Evolutionary conservation across 1,140 invertebrate species (phyloP), one percentile per base, ranked within the genome.

Genomic region (Epicauta chinensis): DNA sequence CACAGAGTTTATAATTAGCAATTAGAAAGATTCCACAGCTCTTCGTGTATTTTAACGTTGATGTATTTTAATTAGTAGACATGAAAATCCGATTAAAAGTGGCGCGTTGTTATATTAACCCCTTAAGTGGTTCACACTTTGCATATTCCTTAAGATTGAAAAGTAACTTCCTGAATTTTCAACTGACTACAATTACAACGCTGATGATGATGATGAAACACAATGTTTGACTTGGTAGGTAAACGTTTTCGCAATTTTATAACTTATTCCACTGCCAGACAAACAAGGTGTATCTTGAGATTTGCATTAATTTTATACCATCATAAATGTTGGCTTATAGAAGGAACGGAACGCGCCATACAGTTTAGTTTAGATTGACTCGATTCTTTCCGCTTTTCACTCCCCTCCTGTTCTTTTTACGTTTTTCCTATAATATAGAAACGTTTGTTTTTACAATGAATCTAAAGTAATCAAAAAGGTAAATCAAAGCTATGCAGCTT

Each of bases 1-100:
- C 67, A 69, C 67, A 69, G 65, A 65, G 58, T 65, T 23, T 66
- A 63, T 67, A 69, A 69, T 69, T 69, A 69, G 65, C 62, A 65
- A 66, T 65, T 66, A 67, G 60, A 62, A 62, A 64, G 62, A 63
- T 64, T 63, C 55, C 30, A 56, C 55, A 55, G 59, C 58, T 59
- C 44, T 44, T 55, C 41, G 61, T 56, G 53, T 56, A 58, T 50
- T 60, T 58, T 45, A 55, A 56, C 62, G 61, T 55, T 61, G 62
- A 61, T 58, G 64, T 63, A 61, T 68, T 68, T 66, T 68, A 68
- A 68, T 66, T 65, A 66, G 58, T 49, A 53, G 61, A 58, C 64
- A 63, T 59, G 59, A 52, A 62, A 66, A 67, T 67, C 65, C 65
- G 64, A 67, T 67, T 67, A 67, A 57, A 60, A 61, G 59, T 59